A percentile compares a stretch with the other conserved stretches of the same genome.
Conservation (phyloP, 1,140 invertebrate species). For the Caenorhabditis latens region DNA sequence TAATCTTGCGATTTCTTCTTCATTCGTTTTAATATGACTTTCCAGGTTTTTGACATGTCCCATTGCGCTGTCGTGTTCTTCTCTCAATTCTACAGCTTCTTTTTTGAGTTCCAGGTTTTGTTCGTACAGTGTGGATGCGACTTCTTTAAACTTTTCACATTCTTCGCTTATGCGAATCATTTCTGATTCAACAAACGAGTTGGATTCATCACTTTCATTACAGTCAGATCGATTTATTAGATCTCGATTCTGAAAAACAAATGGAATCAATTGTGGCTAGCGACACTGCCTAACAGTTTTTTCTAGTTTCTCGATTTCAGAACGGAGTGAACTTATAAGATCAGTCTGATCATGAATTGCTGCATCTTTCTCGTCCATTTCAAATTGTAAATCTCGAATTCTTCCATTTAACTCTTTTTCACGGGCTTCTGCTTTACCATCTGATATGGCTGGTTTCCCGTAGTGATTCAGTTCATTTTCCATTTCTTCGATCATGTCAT, state of each 20-base stretch:
- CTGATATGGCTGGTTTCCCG: background rate
- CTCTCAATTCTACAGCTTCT: background rate
- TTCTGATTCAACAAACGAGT: background rate
- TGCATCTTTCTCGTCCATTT: constrained; percentile 23
- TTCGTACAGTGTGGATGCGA: background rate
- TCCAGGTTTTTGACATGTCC: background rate
- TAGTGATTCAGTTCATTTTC: constrained; percentile 6
- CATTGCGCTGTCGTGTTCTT: background rate
- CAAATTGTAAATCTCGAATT: constrained; percentile 9
- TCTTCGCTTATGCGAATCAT: constrained; percentile 9
- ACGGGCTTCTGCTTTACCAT: background rate
- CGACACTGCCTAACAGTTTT: background rate
- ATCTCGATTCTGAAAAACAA: background rate
- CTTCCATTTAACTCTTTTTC: background rate
- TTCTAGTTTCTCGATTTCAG: background rate
- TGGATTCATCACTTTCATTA: constrained; percentile 8
- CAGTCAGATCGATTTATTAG: background rate
- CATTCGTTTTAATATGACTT: constrained; percentile 1
- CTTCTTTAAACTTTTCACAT: constrained; percentile 19
- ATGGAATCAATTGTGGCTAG: background rate
- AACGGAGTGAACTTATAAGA: background rate
- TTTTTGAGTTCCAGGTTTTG: constrained; percentile 10
- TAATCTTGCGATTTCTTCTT: background rate
- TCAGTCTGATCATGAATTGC: constrained; percentile 10
- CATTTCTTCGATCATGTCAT: constrained; percentile 37